Base-by-base conservation (phyloP, 2,797 vertebrate species). In the Podarcis lilfordi region DNA sequence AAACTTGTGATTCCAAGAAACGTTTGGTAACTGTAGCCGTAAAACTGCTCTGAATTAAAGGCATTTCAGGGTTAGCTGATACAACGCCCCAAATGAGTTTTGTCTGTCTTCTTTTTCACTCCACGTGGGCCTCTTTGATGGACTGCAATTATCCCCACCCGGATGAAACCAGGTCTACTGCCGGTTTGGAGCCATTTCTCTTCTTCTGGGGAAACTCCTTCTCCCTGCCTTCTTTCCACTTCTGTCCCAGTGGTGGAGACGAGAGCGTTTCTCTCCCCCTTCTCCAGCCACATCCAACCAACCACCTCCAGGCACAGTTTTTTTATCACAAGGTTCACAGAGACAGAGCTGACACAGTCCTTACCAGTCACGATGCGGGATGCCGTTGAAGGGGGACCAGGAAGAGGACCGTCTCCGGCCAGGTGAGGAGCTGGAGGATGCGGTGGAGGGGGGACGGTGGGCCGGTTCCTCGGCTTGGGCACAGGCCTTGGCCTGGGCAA, bases 391-490 rank as follows among this genome's bases (percentile, higher is more conserved):
- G 97, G 94, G 83, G 97, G 90, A 27, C 92, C 97, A 0, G 97
- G 96, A 80, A 95, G 91, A 77, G 95, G 4, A 0, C 94, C 96
- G 0, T 97, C 95, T 40, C 88, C 94, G 0, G 94, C 40, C 1
- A 68, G 23, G 7, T 94, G 95, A 1, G 95, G 68, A 21, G 92
- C 66, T 0, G 96, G 96, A 21, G 99, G 98, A 83, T 99, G 98
- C 0, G 99, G 98, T 0, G 99, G 99, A 0, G 99, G 99, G 0
- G 98, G 99, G 80, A 99, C 59, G 5, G 89, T 98, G 82, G 99
- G 99, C 55, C 99, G 97, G 96, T 98, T 98, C 59, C 99, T 94
- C 17, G 99, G 99, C 85, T 98, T 99, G 19, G 99, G 99, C 75
- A 99, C 98, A 0, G 99, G 99, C 80, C 98, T 96, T 0, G 97